A percentile compares a stretch with the other conserved stretches of the same genome.
Conservation (phyloP, 2,113 vertebrate genomes). For the Chloropsis hardwickii region DNA sequence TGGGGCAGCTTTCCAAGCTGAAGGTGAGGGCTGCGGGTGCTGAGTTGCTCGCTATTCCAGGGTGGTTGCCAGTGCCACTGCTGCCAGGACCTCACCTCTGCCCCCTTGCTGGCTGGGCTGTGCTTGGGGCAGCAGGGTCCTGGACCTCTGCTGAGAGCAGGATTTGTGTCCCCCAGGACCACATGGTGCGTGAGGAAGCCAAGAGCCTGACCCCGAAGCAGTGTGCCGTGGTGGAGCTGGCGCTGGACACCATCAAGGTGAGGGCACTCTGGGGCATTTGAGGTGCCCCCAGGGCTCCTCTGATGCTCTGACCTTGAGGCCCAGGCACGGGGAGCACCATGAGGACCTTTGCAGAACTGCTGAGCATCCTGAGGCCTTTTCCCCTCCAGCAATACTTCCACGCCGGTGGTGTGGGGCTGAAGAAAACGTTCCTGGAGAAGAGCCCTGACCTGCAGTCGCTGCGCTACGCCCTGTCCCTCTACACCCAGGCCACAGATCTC, state of each 20-base stretch:
- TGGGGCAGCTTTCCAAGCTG: slow-evolving; percentile 96
- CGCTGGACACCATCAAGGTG: slow-evolving; percentile 98
- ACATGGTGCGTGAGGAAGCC: slow-evolving; percentile 97
- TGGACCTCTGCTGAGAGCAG: neutral
- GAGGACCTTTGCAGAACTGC: neutral
- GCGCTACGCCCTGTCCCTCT: slow-evolving; percentile 94
- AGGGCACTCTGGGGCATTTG: neutral
- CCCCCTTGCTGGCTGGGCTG: neutral
- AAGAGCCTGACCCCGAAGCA: slow-evolving; percentile 96
- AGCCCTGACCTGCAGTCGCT: slow-evolving; percentile 93
- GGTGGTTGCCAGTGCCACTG: neutral
- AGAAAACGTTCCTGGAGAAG: slow-evolving; percentile 98
- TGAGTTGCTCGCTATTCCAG: neutral
- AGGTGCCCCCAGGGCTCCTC: neutral
- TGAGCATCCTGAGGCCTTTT: neutral
- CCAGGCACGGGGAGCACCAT: fast-evolving
- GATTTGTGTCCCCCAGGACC: slow-evolving; percentile 78
- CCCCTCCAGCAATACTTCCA: slow-evolving; percentile 95
- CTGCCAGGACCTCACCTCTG: neutral
- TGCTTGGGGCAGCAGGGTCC: fast-evolving
- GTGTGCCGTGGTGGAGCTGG: slow-evolving; percentile 94
- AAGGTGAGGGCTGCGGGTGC: neutral
- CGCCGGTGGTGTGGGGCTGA: slow-evolving; percentile 93
- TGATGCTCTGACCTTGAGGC: neutral
- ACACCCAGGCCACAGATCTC: slow-evolving; percentile 96